phyloP scores from a whole-genome alignment of 1,140 invertebrate genomes.

The Drosophila repletoides region DNA sequence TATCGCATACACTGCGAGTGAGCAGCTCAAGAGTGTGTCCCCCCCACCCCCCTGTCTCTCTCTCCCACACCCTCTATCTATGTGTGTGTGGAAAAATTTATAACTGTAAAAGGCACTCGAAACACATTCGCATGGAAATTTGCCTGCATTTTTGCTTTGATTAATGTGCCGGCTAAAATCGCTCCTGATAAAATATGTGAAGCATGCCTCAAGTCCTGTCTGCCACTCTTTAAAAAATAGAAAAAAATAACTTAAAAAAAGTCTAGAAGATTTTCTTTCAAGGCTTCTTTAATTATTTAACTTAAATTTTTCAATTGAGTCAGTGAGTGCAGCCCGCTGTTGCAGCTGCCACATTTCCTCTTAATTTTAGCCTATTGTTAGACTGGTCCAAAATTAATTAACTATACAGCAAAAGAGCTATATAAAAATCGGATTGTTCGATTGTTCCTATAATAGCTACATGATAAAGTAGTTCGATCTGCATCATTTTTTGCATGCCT shows the following conservation, averaged over 20 bases:
- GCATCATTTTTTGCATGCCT: too few relatives aligned
- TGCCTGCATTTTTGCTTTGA: slow-evolving; percentile 64
- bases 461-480: too few relatives aligned
- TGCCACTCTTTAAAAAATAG: slow-evolving; percentile 7
- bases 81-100: slow-evolving; percentile 53
- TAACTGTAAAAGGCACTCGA: slow-evolving; percentile 75
- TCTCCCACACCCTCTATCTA: slow-evolving; percentile 21
- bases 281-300: slow-evolving; percentile 39
- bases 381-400: too few relatives aligned
- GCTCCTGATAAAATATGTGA: slow-evolving; percentile 69
- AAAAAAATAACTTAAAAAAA: too few relatives aligned
- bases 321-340: too few relatives aligned
- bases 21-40: slow-evolving; percentile 18
- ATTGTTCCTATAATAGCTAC: too few relatives aligned
- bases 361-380: too few relatives aligned
- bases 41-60: too few relatives aligned
- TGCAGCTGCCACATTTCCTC: too few relatives aligned
- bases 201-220: slow-evolving; percentile 1
- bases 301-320: too few relatives aligned
- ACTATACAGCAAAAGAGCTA: too few relatives aligned
- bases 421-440: too few relatives aligned
- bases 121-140: slow-evolving; percentile 75
- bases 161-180: slow-evolving; percentile 73
- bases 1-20: slow-evolving; percentile 17
- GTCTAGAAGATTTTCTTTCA: slow-evolving; percentile 5